Conservation (phyloP, 2,113 vertebrate species). For the Caloenas nicobarica region DNA sequence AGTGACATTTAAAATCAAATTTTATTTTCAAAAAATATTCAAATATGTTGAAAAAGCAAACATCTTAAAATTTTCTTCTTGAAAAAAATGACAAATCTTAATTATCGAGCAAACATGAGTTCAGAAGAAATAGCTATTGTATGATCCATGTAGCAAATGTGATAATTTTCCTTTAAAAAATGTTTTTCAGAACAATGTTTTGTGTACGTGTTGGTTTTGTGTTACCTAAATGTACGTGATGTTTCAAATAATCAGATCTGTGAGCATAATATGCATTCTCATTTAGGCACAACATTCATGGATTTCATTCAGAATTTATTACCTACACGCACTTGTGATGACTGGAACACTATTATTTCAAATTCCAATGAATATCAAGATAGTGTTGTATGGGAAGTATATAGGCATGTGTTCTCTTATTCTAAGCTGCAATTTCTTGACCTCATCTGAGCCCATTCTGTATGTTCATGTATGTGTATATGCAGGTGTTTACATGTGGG, state of each 20-base stretch:
- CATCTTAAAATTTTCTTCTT: neutral
- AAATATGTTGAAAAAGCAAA: neutral
- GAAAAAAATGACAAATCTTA: neutral
- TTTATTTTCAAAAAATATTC: neutral
- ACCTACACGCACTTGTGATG: neutral
- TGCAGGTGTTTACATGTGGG: neutral
- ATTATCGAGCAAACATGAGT: neutral
- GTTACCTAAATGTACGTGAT: neutral
- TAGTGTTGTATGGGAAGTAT: neutral
- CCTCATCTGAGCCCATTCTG: neutral
- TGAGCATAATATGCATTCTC: neutral
- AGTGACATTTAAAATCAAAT: neutral
- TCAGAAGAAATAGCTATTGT: neutral
- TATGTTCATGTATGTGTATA: neutral
- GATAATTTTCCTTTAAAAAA: neutral
- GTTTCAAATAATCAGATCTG: neutral
- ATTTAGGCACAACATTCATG: neutral
- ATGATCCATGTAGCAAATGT: neutral
- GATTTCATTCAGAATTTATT: neutral
- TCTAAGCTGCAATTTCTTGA: neutral
- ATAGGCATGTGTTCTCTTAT: neutral
- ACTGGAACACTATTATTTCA: neutral
- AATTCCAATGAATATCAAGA: neutral
- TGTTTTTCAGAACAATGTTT: neutral
- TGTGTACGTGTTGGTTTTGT: neutral